Base-by-base conservation (phyloP, 2,113 vertebrate species). In the Zootoca vivipara region DNA sequence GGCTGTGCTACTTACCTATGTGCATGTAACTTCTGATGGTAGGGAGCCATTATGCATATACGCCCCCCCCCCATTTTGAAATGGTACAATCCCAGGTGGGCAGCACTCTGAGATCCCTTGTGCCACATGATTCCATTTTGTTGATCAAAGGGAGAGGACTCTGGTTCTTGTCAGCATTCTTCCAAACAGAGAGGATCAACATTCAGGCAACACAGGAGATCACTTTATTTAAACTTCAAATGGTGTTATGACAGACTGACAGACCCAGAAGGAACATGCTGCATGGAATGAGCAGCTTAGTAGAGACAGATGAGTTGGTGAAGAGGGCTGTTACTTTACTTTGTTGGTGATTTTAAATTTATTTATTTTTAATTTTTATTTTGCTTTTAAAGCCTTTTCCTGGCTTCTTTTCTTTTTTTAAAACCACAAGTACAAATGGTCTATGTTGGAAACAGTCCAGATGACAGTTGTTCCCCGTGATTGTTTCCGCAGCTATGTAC, bases 401-500 rank as follows among this genome's bases (percentile, higher is more conserved):
- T 87, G 92, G 95, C 93, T 92, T 87, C 91, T 91, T 93, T 46
- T 33, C 62, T 73, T 70, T 92, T 89, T 90, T 52, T 52, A 10
- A 52, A 52, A 91, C 87, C 85, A 73, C 82, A 92, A 95, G 90
- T 95, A 93, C 95, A 96, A 96, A 95, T 78, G 77, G 93, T 91
- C 88, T 77, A 87, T 81, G 1, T 69, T 90, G 96, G 95, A 93
- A 94, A 93, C 93, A 95, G 94, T 94, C 94, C 94, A 94, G 94
- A 92, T 96, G 95, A 92, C 91, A 91, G 92, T 95, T 85, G 93
- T 93, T 96, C 93, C 95, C 93, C 93, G 56, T 95, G 97, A 96
- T 97, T 96, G 97, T 97, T 96, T 96, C 97, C 90, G 95, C 97
- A 96, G 95, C 90, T 97, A 96, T 96, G 94, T 96, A 96, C 96